Evolutionary conservation across 2,888 invertebrate genomes (phyloP).

Genomic region (Tenthredo livida): DNA sequence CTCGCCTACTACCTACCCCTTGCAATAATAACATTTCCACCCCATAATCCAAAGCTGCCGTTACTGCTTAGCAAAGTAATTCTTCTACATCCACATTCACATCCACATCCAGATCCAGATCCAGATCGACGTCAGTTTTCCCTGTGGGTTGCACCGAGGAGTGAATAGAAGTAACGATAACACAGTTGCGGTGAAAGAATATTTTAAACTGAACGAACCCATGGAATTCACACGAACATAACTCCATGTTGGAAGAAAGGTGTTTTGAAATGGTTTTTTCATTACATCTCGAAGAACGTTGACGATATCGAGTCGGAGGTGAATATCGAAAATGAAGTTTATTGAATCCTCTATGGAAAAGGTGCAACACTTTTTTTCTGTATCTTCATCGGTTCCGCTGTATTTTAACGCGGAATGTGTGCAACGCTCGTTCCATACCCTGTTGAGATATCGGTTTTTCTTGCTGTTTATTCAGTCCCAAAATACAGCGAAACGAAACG

Average conservation of each 20-base stretch:
- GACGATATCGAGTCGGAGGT: neutral
- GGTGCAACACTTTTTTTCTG: neutral
- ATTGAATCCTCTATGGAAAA: neutral
- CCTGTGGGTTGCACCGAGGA: neutral
- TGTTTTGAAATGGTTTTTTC: neutral
- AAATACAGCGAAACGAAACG: neutral
- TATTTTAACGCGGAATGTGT: neutral
- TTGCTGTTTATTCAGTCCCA: neutral
- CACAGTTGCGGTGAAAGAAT: neutral
- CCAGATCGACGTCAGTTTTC: neutral
- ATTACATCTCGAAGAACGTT: neutral
- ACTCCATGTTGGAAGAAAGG: neutral
- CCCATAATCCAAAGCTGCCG: constrained; percentile 74
- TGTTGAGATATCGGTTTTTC: neutral
- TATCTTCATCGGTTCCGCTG: neutral
- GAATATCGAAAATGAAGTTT: neutral
- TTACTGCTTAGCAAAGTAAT: constrained; percentile 75
- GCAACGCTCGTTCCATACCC: neutral
- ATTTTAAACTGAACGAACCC: neutral
- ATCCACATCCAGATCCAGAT: constrained; percentile 6
- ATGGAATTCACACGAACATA: neutral
- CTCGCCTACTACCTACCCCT: constrained; percentile 68
- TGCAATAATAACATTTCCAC: constrained; percentile 77
- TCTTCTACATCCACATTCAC: constrained; percentile 63
- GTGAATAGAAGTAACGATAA: neutral